Conservation (phyloP, 2,888 invertebrate species). For the Nomada fucata region DNA sequence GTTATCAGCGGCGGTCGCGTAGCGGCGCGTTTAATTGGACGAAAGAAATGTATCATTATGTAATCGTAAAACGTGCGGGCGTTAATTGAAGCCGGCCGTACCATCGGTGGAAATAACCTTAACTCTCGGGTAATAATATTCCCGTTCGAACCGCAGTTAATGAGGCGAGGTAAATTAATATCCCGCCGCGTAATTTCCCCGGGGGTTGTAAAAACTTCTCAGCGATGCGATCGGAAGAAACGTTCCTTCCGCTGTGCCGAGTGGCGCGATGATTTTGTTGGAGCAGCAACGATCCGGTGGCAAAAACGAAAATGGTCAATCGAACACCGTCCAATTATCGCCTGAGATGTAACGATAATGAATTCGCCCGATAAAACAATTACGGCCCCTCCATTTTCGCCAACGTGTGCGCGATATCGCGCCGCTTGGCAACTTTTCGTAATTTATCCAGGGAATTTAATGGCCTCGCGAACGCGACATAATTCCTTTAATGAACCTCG, state of each 20-base stretch:
- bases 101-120: conserved; percentile 2
- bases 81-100: conserved; percentile 8
- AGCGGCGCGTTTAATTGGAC: conserved; percentile 11
- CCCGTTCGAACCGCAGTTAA: conserved; percentile 29
- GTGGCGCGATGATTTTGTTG: too few relatives aligned
- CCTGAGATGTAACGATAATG: too few relatives aligned
- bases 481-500: too few relatives aligned
- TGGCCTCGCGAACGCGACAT: too few relatives aligned
- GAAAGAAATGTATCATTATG: conserved; percentile 10
- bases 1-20: neutral
- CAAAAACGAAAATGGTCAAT: too few relatives aligned
- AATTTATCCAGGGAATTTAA: too few relatives aligned
- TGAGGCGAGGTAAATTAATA: conserved; percentile 48
- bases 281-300: too few relatives aligned
- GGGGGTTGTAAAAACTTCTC: conserved; percentile 25
- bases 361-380: too few relatives aligned
- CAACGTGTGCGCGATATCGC: too few relatives aligned
- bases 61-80: neutral
- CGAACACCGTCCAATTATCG: too few relatives aligned
- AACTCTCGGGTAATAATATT: conserved; percentile 17
- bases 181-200: conserved; percentile 40
- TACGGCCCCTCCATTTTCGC: too few relatives aligned
- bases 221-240: neutral
- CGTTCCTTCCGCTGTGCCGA: neutral
- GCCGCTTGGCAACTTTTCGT: too few relatives aligned